These are phyloP conservation scores for Tragulus kanchil DNA, from an alignment of 2,113 vertebrate genomes.

Conservation along the genomic window DNA sequence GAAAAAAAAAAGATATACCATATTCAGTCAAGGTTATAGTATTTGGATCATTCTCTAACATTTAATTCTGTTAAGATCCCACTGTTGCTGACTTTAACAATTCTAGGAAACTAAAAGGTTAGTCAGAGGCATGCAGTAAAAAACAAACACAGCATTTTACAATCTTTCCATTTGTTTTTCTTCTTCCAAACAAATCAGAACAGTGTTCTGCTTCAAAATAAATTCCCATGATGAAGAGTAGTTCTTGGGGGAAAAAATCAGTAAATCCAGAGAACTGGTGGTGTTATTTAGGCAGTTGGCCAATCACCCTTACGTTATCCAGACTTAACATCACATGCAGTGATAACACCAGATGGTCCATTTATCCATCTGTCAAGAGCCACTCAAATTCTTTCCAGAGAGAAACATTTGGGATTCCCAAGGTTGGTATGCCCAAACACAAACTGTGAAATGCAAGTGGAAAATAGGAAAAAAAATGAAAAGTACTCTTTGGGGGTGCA, in stretches of 20 bases:
- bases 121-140: neutral
- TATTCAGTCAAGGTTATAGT: neutral
- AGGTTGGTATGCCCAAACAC: constrained; percentile 13
- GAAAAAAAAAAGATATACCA: neutral
- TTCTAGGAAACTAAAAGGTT: neutral
- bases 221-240: neutral
- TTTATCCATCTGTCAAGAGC: constrained; percentile 60
- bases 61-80: neutral
- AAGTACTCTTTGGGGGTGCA: neutral
- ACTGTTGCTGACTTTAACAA: constrained; percentile 6
- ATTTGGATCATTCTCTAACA: neutral
- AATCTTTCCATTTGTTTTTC: neutral
- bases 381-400: constrained; percentile 46
- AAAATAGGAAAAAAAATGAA: constrained; percentile 49
- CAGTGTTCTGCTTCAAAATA: constrained; percentile 3
- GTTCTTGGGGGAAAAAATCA: neutral
- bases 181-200: neutral
- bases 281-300: constrained; percentile 46
- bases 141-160: neutral
- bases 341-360: constrained; percentile 48
- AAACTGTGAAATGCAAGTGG: constrained; percentile 24
- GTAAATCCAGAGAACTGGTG: constrained; percentile 33
- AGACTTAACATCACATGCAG: neutral
- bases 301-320: constrained; percentile 34
- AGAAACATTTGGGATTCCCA: constrained; percentile 60